Base-by-base conservation (phyloP, 2,797 vertebrate species). In the Orestias chungarensis region DNA sequence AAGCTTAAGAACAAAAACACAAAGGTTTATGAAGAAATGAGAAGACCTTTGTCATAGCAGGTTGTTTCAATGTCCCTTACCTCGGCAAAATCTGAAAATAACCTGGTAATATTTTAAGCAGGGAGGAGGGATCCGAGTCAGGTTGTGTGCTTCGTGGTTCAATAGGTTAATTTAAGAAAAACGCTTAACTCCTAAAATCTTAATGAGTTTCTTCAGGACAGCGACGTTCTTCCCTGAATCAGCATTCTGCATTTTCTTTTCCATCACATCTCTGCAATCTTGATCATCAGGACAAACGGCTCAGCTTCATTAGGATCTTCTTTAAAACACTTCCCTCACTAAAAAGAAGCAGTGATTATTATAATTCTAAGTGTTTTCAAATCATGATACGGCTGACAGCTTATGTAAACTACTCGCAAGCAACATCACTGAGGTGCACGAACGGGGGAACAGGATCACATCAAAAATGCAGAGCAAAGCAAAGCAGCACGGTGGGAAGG, bases 401-500 rank as follows among this genome's bases (percentile, higher is more conserved):
- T 76, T 38, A 40, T 68, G 68, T 49, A 44, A 72, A 71, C 55
- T 70, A n/a, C 62, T 72, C 65, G 10, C 47, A 67, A 66, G 59
- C 23, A 20, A 55, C 7, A 0, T 35, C 54, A 57, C 4, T 11
- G 55, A 68, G 40, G 1, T 17, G 1, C 8, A 11, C 6, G 23
- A 20, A 1, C 38, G 14, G 12, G 8, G 44, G 44, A 50, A 64
- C 44, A 18, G n/a, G 23, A 66, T 38, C 1, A 64, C 18, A 23
- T 61, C 10, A 17, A 77, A 79, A 90, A 66, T 52, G 80, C 74
- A 65, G 5, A 77, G 80, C 69, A 7, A 67, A 75, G 87, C 86
- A 79, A 27, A 80, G 59, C 43, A 25, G n/a, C 33, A 52, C n/a
- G 70, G 77, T 40, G 74, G 77, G 81, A 81, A 80, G 33, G 9